phyloP scores from a whole-genome alignment of 2,888 invertebrate genomes.

The Drosophila merina region DNA sequence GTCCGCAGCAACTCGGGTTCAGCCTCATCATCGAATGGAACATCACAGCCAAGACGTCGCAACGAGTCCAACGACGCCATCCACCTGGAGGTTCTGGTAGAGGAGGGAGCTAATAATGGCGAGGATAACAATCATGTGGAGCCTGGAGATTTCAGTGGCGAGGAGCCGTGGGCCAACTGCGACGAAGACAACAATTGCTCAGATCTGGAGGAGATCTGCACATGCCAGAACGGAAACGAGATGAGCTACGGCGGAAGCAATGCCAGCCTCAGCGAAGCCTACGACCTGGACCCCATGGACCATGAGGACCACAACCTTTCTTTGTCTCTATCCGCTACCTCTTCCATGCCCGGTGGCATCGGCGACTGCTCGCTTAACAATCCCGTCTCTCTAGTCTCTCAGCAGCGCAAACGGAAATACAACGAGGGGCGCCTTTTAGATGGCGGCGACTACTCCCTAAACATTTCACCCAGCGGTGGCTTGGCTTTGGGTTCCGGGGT shows the following conservation, averaged over 20 bases:
- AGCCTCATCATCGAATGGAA: slow-evolving; percentile 1
- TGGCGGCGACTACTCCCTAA: slow-evolving; percentile 65
- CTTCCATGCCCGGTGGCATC: slow-evolving; percentile 7
- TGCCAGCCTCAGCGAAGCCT: slow-evolving; percentile 76
- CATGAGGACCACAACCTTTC: slow-evolving; percentile 73
- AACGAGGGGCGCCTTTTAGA: slow-evolving; percentile 80
- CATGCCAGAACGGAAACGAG: slow-evolving; percentile 81
- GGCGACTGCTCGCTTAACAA: slow-evolving; percentile 38
- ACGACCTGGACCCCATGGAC: slow-evolving; percentile 71
- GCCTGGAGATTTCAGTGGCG: slow-evolving; percentile 68
- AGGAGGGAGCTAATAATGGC: slow-evolving; percentile 44
- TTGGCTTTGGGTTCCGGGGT: slow-evolving; percentile 31
- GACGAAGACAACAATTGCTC: slow-evolving; percentile 83
- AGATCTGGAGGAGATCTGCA: slow-evolving; percentile 83
- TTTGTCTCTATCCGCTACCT: slow-evolving; percentile 24
- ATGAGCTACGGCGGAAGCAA: slow-evolving; percentile 77
- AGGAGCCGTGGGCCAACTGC: slow-evolving; percentile 83
- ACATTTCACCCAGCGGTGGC: slow-evolving; percentile 53
- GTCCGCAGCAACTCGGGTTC: slow-evolving; percentile 38
- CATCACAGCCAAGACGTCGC: slow-evolving; percentile 40
- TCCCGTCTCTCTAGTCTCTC: slow-evolving; percentile 45
- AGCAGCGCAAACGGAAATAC: slow-evolving; percentile 83
- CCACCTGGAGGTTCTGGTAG: slow-evolving; percentile 62
- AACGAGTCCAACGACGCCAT: slow-evolving; percentile 50
- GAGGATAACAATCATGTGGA: slow-evolving; percentile 44